Base-by-base conservation (phyloP, 2,888 invertebrate species). In the Drosophila subquinaria region DNA sequence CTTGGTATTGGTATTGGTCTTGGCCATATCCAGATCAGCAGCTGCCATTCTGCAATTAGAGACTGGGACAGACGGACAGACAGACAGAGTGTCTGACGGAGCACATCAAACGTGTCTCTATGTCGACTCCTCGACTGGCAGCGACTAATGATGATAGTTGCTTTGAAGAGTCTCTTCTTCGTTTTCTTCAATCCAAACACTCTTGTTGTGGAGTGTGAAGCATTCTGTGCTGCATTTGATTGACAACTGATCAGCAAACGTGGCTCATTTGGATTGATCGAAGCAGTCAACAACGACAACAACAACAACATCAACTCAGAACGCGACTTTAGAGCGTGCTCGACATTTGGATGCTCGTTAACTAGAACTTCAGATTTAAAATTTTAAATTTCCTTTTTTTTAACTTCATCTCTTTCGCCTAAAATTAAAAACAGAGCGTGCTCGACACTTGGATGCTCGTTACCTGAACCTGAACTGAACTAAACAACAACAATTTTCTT, bases 141-240 rank as follows among this genome's bases (percentile, higher is more conserved):
- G 70, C 87, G 86, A 86, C 86, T 86, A 86, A 86, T 86, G 90
- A 86, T 90, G 86, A 86, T 90, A 80, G 88, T 27, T 27, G 27
- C 65, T 64, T 56, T 64, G 11, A 42, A 23, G 20, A 36, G 38
- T 11, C 35, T 38, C 38, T 38, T n/a, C 13, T 38, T n/a, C n/a
- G 2, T 3, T 8, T n/a, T n/a, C 38, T n/a, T 38, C 38, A n/a
- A n/a, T n/a, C 20, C 17, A 30, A 10, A 27, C 17, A 53, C 15
- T 40, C 40, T 20, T 33, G 45, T 17, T 40, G 30, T 30, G 30
- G 79, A 87, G 90, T 90, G 90, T 89, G 90, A 90, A 90, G 89
- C 90, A 80, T 84, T 84, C 89, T 87, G 88, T 81, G 80, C 78
- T 83, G 76, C 71, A 67, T 79, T 87, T 89, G 89, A 89, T 89